Evolutionary conservation across 92 coral and sea anemone genomes (phyloP).

Genomic region (Montipora capitata): DNA sequence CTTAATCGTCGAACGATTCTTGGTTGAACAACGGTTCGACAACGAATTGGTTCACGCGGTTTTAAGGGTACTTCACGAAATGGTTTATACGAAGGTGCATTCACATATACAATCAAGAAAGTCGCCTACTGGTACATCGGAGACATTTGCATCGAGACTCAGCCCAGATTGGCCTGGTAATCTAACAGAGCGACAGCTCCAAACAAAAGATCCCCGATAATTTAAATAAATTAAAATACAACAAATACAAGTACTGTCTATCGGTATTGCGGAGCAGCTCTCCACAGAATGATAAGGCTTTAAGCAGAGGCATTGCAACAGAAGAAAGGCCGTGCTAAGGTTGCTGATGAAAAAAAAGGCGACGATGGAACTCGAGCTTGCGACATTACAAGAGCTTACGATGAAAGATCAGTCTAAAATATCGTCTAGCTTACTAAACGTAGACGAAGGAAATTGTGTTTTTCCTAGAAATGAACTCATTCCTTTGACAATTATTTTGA

Average conservation of each 20-base stretch:
- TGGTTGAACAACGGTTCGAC: not conserved
- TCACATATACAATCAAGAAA: not conserved
- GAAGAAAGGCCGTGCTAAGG: too few relatives aligned
- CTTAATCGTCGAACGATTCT: conserved; percentile 17
- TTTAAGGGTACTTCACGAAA: not conserved
- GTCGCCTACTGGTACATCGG: not conserved
- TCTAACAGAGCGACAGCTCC: too few relatives aligned
- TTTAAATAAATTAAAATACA: too few relatives aligned
- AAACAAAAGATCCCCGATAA: too few relatives aligned
- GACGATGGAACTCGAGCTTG: too few relatives aligned
- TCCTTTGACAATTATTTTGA: too few relatives aligned
- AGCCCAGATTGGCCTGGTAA: conserved; percentile 19
- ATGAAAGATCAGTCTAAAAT: too few relatives aligned
- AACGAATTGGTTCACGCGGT: not conserved
- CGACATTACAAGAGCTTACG: too few relatives aligned
- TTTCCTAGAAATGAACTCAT: too few relatives aligned
- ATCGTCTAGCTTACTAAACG: too few relatives aligned
- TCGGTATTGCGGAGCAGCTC: conserved; percentile 61
- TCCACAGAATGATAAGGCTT: conserved; percentile 45
- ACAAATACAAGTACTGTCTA: not conserved
- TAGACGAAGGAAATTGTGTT: too few relatives aligned
- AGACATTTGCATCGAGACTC: not conserved
- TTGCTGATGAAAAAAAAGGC: too few relatives aligned
- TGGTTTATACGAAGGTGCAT: not conserved
- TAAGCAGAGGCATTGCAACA: conserved; percentile 34